Base-by-base conservation (phyloP, 2,113 vertebrate species). In the Eleginops maclovinus region DNA sequence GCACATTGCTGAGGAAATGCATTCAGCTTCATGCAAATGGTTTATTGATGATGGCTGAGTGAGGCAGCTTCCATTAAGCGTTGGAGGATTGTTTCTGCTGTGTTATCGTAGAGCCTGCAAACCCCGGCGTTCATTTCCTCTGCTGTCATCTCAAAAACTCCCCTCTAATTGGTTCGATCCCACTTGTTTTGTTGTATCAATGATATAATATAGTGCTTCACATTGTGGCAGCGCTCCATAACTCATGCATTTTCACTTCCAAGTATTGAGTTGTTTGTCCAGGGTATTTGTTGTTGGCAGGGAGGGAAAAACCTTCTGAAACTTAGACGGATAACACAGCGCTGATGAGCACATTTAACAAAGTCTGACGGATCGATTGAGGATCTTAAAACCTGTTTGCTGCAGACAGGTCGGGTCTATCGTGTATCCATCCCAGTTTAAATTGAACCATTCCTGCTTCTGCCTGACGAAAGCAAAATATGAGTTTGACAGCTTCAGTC, bases 71-170 rank as follows among this genome's bases (percentile, higher is more conserved):
- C 50, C 63, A 69, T 59, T 53, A 77, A 56, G 61, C n/a, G 36
- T 60, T 60, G 8, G 41, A 62, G 56, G 61, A 68, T 68, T 55
- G 62, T 47, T 79, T 59, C 61, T 66, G 36, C 59, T 40, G 0
- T 17, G 51, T 11, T 4, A 43, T 51, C 69, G 53, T 55, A 64
- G 84, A 82, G 31, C 77, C n/a, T 54, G 66, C 41, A 75, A 78
- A 83, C 65, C 28, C 78, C 73, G 53, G 64, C 16, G 11, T 61
- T 81, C 79, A 77, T 82, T 51, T 64, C 66, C 49, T 69, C 74
- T 77, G n/a, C 54, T 49, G 24, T 58, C n/a, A 55, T 51, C n/a
- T 26, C 9, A 1, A 47, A 1, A 36, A 75, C 67, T 10, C 22
- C 24, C 16, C 54, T 19, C 58, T 68, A 36, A 85, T 73, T 58